Evolutionary conservation across 2,888 invertebrate species (phyloP).

Genomic region (Brachylomia viminalis): DNA sequence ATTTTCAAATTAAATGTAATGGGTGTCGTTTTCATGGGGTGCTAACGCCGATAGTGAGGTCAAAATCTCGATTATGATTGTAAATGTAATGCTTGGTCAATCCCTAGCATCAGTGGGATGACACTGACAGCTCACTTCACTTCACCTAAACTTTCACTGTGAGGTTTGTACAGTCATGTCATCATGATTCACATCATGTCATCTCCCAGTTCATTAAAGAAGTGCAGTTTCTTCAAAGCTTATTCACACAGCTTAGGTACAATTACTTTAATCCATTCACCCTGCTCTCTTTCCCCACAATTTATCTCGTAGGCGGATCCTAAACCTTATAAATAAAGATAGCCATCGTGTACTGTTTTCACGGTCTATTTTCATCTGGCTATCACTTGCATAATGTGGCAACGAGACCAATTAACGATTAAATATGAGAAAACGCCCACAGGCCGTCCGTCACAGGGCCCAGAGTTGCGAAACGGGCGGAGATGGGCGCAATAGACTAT

Average conservation of each 20-base stretch:
- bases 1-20: no score
- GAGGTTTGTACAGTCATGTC: not conserved
- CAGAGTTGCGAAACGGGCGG: constrained; percentile 59
- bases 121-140: not conserved
- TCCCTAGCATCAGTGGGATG: no score
- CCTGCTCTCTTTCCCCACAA: no score
- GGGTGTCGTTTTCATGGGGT: no score
- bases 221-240: not conserved
- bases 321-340: constrained; percentile 40
- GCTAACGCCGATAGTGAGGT: no score
- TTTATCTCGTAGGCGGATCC: constrained; percentile 11
- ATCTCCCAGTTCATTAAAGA: no score
- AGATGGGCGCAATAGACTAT: constrained; percentile 45
- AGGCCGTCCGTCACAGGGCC: constrained; percentile 57
- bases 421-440: constrained; percentile 74
- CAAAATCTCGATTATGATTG: no score
- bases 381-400: constrained; percentile 74
- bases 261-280: not conserved
- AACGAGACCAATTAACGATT: constrained; percentile 80
- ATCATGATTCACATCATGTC: no score
- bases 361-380: constrained; percentile 62
- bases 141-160: not conserved
- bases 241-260: not conserved
- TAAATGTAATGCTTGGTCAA: no score
- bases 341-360: constrained; percentile 50